Conservation (phyloP, 2,797 vertebrate genomes). For the Kryptopterus vitreolus region DNA sequence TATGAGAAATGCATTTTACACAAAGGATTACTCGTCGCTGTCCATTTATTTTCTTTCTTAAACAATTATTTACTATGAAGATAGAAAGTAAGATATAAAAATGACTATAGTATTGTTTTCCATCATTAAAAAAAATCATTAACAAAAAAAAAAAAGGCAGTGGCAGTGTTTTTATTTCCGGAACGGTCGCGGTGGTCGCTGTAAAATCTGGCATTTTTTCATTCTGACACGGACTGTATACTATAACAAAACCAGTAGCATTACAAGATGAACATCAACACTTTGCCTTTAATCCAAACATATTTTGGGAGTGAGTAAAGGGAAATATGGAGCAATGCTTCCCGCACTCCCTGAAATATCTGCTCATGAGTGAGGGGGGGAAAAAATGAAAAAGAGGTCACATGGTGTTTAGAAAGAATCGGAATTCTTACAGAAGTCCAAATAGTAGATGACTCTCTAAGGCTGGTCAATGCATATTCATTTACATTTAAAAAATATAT, state of each 20-base stretch:
- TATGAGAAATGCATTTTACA: constrained; percentile 77
- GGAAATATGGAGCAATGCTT: constrained; percentile 5
- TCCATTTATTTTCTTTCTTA: constrained; percentile 81
- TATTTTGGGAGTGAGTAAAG: constrained; percentile 21
- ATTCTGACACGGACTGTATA: constrained; percentile 14
- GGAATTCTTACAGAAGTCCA: constrained; percentile 57
- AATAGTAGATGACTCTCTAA: constrained; percentile 59
- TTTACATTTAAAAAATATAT: too few relatives aligned
- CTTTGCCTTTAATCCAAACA: constrained; percentile 12
- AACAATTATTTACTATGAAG: constrained; percentile 85
- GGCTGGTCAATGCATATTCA: constrained; percentile 52
- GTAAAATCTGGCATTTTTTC: constrained; percentile 1
- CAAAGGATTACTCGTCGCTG: constrained; percentile 79
- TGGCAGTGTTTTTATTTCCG: constrained; percentile 6
- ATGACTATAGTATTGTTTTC: constrained; percentile 74
- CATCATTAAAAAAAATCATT: constrained; percentile 76
- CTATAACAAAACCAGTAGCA: constrained; percentile 3
- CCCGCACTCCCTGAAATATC: constrained; percentile 2
- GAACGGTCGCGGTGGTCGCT: too few relatives aligned
- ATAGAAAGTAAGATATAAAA: constrained; percentile 76
- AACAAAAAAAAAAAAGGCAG: constrained; percentile 58
- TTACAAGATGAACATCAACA: constrained; percentile 3
- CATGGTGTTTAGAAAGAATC: constrained; percentile 34
- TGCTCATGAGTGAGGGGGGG: constrained; percentile 25
- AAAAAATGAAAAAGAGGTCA: constrained; percentile 36